A percentile compares a stretch with the other conserved stretches of the same genome.
phyloP scores from a whole-genome alignment of 2,797 vertebrate species.

The Vireo griseus region DNA sequence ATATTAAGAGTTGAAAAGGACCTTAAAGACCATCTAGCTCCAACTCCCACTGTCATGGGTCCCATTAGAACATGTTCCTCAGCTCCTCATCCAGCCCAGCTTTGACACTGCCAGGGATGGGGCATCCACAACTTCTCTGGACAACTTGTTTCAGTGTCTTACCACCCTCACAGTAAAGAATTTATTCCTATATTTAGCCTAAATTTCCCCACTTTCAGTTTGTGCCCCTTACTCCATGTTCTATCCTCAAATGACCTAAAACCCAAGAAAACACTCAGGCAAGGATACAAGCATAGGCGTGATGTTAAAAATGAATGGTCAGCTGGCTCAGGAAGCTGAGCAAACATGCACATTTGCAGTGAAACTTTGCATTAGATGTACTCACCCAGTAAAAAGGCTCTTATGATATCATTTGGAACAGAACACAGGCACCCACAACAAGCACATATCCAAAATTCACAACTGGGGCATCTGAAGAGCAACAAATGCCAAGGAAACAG shows the following conservation, averaged over 20 bases:
- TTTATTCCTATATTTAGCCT: not conserved
- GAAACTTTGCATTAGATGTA: not conserved
- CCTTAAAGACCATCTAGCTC: not conserved
- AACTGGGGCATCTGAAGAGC: not conserved
- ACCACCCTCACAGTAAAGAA: not conserved
- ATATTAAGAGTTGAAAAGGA: not conserved
- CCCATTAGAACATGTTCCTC: not conserved
- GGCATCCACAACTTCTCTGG: no score
- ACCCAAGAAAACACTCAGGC: not conserved
- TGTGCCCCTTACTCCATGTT: not conserved
- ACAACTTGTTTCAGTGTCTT: not conserved
- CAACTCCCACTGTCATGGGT: rapidly evolving
- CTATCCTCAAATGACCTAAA: not conserved
- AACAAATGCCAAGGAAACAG: not conserved
- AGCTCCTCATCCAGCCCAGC: not conserved
- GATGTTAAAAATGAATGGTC: not conserved
- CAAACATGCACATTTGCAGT: not conserved
- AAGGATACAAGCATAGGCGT: not conserved
- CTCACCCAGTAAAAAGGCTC: not conserved
- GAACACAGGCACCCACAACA: not conserved
- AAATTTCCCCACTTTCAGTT: not conserved
- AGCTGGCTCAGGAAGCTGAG: not conserved
- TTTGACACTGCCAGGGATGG: not conserved
- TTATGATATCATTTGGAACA: not conserved
- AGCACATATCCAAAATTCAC: not conserved